Evolutionary conservation across 1,140 invertebrate genomes (phyloP), one percentile per base, ranked within the genome.

Genomic region (Elysia chlorotica): DNA sequence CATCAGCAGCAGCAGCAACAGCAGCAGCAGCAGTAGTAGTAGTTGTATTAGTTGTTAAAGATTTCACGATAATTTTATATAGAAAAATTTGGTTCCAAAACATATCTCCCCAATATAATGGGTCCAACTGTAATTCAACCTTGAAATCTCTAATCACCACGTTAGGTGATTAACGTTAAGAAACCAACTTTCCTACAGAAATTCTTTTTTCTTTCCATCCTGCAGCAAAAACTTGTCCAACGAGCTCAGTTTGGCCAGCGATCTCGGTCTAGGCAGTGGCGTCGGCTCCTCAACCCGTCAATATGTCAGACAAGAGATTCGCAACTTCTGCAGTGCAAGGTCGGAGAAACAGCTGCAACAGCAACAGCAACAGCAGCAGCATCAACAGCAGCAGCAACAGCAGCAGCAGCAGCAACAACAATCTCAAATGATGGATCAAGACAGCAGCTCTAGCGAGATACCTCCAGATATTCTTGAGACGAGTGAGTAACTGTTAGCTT

Each of bases 231-330:
- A 56, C 35, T 4, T 73, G 2, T 72, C 38, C 1, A 28, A 31
- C 25, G 61, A 72, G 2, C 33, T 71, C 19, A 37, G 35, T 4
- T 23, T 71, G 4, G 59, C n/a, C 61, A 23, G 36, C 30, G 56
- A 71, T 2, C 33, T 71, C 19, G 38, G 35, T 4, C 31, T 71
- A 4, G 62, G 23, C 63, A 36, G 21, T 23, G 23, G 5, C 36
- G 14, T 28, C 4, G 65, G 65, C 25, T 37, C 63, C 0, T 66
- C 71, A 25, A 73, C 30, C 14, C 67, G 63, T n/a, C 54, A 61
- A 56, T 95, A 93, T 87, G 94, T 96, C 74, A 91, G 94, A 82
- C 94, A 96, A 89, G 95, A 96, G 87, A 89, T 96, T 5, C 62
- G 36, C 1, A 73, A 73, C 53, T 66, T 73, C 53, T 73, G 62